Evolutionary conservation across 2,888 invertebrate genomes (phyloP), one percentile per base, ranked within the genome.

Genomic region (Petrophora chlorosata): DNA sequence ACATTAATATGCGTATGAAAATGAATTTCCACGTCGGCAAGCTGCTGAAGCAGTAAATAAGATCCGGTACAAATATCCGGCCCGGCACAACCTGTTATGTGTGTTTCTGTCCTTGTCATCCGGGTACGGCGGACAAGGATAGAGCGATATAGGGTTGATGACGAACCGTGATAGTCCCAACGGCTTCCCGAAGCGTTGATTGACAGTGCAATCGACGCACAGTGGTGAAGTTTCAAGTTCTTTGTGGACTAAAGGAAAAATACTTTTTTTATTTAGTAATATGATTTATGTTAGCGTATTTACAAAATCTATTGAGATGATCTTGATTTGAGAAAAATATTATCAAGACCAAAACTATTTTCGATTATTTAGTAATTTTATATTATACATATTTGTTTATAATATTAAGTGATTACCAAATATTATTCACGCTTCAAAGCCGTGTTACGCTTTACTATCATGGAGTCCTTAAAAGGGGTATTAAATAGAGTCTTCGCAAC

Each of bases 51-150:
- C 81, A 78, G 79, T 80, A 81, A 85, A 85, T 83, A 81, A 78
- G 80, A 78, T 80, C 85, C 84, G 82, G 77, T 75, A 73, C 74
- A 73, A 84, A 86, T 82, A 82, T 85, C 83, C 82, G 82, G 74
- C 34, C 14, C 28, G 33, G 33, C 28, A 44, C 39, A 38, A 61
- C 35, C 40, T 58, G 50, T 44, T 36, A 26, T 50, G 33, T 40
- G 12, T 52, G 30, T 30, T 39, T 33, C 49, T 55, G 34, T 76
- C 80, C 69, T 68, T 55, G 77, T 60, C 42, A 32, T 28, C 51
- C 4, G 30, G 32, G 19, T 49, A 34, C 0, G 63, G 42, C 44
- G 5, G 65, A 65, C 49, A 46, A 65, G 59, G 73, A 67, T 5
- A 41, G 47, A 67, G 52, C 55, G 49, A 56, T 62, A 62, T 47